Evolutionary conservation across 2,797 vertebrate genomes (phyloP).

Genomic region (Hydrocynus forskahlii): DNA sequence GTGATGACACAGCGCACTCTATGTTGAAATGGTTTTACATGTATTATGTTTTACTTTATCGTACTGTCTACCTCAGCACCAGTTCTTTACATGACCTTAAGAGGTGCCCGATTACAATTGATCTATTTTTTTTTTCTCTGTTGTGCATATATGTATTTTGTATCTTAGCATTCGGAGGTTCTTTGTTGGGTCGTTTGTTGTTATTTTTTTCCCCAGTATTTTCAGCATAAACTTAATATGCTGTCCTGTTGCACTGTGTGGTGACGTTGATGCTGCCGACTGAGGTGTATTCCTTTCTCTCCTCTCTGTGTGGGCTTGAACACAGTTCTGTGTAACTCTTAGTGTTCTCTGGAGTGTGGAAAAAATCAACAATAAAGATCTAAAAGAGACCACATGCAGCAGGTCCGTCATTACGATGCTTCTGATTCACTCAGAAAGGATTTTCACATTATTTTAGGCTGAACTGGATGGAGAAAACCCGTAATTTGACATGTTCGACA

Average conservation of each 20-base stretch:
- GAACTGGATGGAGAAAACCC: neutral
- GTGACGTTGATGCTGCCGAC: slow-evolving; percentile 57
- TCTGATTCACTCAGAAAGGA: neutral
- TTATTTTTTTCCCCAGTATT: slow-evolving; percentile 66
- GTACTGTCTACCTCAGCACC: slow-evolving; percentile 99
- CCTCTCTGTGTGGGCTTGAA: slow-evolving; percentile 89
- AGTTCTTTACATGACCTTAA: slow-evolving; percentile 89
- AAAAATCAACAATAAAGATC: slow-evolving; percentile 78
- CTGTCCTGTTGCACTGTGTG: slow-evolving; percentile 79
- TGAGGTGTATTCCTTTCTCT: slow-evolving; percentile 60
- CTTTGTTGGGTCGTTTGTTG: slow-evolving; percentile 54
- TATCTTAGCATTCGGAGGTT: slow-evolving; percentile 72
- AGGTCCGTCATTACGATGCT: slow-evolving; percentile 55
- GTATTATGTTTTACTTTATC: slow-evolving; percentile 85
- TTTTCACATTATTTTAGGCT: neutral
- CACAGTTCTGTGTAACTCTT: slow-evolving; percentile 92
- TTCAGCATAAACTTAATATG: slow-evolving; percentile 73
- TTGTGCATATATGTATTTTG: slow-evolving; percentile 74
- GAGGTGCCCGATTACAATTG: slow-evolving; percentile 90
- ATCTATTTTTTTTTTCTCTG: slow-evolving; percentile 82
- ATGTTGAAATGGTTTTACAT: slow-evolving; percentile 54
- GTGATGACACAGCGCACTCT: slow-evolving; percentile 76
- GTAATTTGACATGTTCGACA: neutral
- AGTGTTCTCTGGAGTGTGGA: slow-evolving; percentile 92
- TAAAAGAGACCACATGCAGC: slow-evolving; percentile 86